These are phyloP conservation scores for Catharus ustulatus DNA, from an alignment of 2,797 vertebrate species.

Conservation along the genomic window DNA sequence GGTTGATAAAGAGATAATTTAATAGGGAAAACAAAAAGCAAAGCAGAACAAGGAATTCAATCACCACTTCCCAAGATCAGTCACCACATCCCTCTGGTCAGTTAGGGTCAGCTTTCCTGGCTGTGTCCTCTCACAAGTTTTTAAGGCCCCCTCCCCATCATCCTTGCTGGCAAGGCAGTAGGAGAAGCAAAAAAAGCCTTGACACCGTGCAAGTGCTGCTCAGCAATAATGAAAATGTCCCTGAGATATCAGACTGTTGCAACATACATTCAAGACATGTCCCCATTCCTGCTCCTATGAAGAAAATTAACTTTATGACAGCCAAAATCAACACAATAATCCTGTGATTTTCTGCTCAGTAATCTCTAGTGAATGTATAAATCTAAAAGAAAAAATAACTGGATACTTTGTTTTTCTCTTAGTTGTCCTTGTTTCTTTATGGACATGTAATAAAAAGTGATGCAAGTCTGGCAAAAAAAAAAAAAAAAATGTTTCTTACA, in stretches of 20 bases:
- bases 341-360: not conserved
- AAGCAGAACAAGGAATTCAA: not conserved
- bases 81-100: not conserved
- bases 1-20: not conserved
- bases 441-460: not conserved
- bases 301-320: not conserved
- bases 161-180: not conserved
- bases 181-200: not conserved
- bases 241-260: not conserved
- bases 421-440: not conserved
- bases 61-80: not conserved
- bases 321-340: not conserved
- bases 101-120: not conserved
- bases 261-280: not conserved
- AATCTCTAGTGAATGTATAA: not conserved
- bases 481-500: not conserved
- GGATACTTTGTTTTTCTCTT: not conserved
- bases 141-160: rapidly evolving
- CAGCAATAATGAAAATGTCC: not conserved
- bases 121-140: not conserved
- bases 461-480: not conserved
- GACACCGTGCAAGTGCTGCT: not conserved
- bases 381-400: not conserved
- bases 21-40: not conserved
- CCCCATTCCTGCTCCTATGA: not conserved